Evolutionary conservation across 2,888 invertebrate genomes (phyloP).

Genomic region (Dastarcus helophoroides): DNA sequence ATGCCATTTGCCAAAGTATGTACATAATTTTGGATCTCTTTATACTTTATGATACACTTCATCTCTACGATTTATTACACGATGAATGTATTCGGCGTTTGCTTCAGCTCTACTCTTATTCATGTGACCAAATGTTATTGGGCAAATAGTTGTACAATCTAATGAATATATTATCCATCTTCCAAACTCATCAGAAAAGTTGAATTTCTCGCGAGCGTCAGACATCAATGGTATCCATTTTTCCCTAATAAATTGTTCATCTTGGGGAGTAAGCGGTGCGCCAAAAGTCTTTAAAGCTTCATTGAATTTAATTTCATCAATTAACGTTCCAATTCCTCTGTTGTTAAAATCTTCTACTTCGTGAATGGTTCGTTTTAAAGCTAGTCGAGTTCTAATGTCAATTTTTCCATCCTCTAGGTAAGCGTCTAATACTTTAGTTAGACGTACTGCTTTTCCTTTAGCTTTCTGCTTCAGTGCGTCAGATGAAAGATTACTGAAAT

Average conservation of each 20-base stretch:
- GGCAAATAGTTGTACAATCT: not conserved
- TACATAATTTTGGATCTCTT: too few species aligned
- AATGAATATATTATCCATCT: slow-evolving; percentile 2
- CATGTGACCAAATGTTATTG: slow-evolving; percentile 4
- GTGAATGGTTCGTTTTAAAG: not conserved
- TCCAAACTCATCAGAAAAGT: not conserved
- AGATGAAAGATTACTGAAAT: too few species aligned
- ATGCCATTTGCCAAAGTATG: too few species aligned
- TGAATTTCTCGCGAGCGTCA: not conserved
- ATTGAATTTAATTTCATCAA: not conserved
- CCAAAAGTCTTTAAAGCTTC: not conserved
- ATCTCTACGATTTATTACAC: slow-evolving; percentile 1
- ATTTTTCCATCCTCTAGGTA: too few species aligned
- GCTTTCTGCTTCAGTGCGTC: too few species aligned
- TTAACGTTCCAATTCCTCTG: slow-evolving; percentile 1
- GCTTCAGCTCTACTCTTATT: not conserved
- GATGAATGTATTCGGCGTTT: not conserved
- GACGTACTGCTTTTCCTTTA: too few species aligned
- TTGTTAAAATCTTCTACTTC: slow-evolving; percentile 3
- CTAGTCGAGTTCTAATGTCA: not conserved
- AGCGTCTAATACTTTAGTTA: too few species aligned
- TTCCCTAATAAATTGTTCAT: not conserved
- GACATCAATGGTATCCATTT: slow-evolving; percentile 1
- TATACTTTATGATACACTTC: not conserved
- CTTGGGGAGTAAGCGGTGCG: not conserved